These are phyloP conservation scores for Tachina grossa DNA, from an alignment of 2,888 invertebrate species.

Conservation along the genomic window DNA sequence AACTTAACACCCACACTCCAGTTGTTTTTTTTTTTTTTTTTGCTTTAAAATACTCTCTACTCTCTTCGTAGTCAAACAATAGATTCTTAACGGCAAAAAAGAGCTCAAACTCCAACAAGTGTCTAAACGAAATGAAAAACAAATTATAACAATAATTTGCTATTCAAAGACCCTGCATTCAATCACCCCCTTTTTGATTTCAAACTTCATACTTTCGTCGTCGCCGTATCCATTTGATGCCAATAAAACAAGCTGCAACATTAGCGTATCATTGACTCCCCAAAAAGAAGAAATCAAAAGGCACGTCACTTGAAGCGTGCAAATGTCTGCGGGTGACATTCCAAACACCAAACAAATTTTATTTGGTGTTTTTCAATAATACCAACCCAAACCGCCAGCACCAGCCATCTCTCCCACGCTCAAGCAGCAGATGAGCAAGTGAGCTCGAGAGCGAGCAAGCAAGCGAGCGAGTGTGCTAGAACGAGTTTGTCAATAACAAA, in stretches of 20 bases:
- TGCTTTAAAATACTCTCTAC: slow-evolving; percentile 2
- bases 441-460: slow-evolving; percentile 3
- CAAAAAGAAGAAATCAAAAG: slow-evolving; percentile 68
- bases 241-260: slow-evolving; percentile 72
- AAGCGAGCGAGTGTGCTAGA: slow-evolving; percentile 1
- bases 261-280: slow-evolving; percentile 72
- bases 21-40: no score
- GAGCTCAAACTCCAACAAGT: slow-evolving; percentile 72
- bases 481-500: slow-evolving; percentile 20
- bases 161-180: slow-evolving; percentile 28
- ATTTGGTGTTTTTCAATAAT: slow-evolving; percentile 77
- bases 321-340: slow-evolving; percentile 83
- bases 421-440: slow-evolving; percentile 26
- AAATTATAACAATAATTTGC: slow-evolving; percentile 24
- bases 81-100: slow-evolving; percentile 59
- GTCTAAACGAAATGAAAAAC: slow-evolving; percentile 59
- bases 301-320: slow-evolving; percentile 74
- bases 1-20: slow-evolving; percentile 75
- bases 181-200: slow-evolving; percentile 52
- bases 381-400: slow-evolving; percentile 21
- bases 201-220: slow-evolving; percentile 16
- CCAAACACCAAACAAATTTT: slow-evolving; percentile 82
- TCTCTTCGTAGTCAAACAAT: slow-evolving; percentile 70
- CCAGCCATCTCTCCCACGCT: slow-evolving; percentile 39
- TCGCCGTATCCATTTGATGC: slow-evolving; percentile 54